Conservation (phyloP, 2,797 vertebrate species). For the Sphaeramia orbicularis region DNA sequence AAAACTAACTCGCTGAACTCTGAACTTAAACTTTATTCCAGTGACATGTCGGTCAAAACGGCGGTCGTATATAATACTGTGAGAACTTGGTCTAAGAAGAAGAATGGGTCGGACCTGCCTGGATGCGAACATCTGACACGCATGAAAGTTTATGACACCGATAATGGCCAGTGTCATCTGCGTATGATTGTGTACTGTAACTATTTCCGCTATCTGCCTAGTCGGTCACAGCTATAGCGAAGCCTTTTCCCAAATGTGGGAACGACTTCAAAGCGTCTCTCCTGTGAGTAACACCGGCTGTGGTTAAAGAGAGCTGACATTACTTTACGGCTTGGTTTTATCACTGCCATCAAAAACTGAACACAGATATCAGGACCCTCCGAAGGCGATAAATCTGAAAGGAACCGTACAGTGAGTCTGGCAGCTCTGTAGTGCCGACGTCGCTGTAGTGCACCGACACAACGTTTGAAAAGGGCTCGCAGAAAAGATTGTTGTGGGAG, state of each 20-base stretch:
- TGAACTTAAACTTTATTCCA: no score
- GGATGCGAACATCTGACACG: constrained; percentile 36
- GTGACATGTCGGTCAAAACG: background rate
- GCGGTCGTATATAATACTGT: constrained; percentile 15
- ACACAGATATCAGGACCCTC: constrained; percentile 63
- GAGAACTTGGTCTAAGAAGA: constrained; percentile 1
- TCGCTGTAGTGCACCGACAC: background rate
- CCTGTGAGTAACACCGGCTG: constrained; percentile 70
- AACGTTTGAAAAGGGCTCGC: background rate
- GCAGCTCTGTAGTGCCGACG: constrained; percentile 11
- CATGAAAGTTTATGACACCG: constrained; percentile 29
- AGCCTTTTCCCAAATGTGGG: constrained; percentile 52
- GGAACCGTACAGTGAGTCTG: constrained; percentile 25
- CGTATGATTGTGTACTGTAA: constrained; percentile 5
- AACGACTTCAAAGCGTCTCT: constrained; percentile 73
- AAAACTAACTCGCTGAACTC: no score
- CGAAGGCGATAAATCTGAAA: constrained; percentile 69
- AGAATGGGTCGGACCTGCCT: no score
- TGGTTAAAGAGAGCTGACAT: constrained; percentile 69
- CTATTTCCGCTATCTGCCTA: constrained; percentile 35
- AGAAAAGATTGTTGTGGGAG: background rate
- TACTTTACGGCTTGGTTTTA: constrained; percentile 79
- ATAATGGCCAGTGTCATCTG: constrained; percentile 25
- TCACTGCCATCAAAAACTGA: constrained; percentile 75
- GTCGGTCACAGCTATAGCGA: constrained; percentile 41